Percentiles rank a stretch among this genome's conserved stretches.
Evolutionary conservation across 2,113 vertebrate species (phyloP).

Genomic region (Phylloscopus trochilus): DNA sequence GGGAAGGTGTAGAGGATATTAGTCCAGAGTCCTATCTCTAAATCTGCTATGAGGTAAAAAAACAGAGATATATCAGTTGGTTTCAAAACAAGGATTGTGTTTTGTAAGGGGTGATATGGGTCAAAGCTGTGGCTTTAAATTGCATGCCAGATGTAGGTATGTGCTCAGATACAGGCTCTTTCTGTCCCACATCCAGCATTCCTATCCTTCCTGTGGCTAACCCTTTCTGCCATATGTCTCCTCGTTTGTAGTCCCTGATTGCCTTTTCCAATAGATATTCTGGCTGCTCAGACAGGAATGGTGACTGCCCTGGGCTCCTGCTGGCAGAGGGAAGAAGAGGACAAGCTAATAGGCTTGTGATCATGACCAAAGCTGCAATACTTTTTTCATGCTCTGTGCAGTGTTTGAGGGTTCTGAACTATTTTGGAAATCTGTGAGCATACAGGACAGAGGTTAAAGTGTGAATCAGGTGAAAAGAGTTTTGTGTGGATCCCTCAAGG

Average conservation of each 20-base stretch:
- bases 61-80: background rate
- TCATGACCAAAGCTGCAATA: background rate
- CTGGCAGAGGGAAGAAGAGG: background rate
- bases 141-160: rapidly evolving
- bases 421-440: background rate
- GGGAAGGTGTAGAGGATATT: background rate
- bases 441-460: background rate
- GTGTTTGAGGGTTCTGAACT: background rate
- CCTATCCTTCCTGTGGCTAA: background rate
- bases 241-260: background rate
- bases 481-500: background rate
- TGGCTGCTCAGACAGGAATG: background rate
- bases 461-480: background rate
- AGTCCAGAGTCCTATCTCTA: too few relatives aligned
- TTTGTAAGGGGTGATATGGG: background rate
- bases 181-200: background rate
- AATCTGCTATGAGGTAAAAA: background rate
- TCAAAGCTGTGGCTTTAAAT: background rate
- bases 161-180: background rate
- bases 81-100: background rate
- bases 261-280: background rate
- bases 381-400: background rate
- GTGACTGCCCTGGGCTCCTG: background rate
- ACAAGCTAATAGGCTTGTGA: background rate
- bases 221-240: background rate